A percentile compares a stretch with the other conserved stretches of the same genome.
These are phyloP conservation scores for Festucalex cinctus DNA, from an alignment of 2,113 vertebrate genomes.

Conservation along the genomic window DNA sequence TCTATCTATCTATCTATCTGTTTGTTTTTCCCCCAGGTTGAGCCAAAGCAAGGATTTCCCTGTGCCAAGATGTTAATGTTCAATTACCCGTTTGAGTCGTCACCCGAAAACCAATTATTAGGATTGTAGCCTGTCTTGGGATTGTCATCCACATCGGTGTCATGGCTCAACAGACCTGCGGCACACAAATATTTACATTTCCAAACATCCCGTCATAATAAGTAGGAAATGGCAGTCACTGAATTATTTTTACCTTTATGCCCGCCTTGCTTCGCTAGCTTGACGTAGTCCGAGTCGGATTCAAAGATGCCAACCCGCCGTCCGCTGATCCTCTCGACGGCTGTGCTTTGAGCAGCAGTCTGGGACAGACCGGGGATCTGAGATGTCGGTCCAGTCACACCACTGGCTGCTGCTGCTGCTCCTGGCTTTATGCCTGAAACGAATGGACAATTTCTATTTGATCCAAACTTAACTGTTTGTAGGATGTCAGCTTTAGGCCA, in stretches of 20 bases:
- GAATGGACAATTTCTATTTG: not conserved
- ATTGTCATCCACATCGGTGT: constrained; percentile 30
- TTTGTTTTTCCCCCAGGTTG: not conserved
- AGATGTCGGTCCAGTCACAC: constrained; percentile 62
- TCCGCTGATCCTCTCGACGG: constrained; percentile 60
- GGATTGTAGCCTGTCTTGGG: constrained; percentile 34
- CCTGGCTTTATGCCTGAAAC: constrained; percentile 62
- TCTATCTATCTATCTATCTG: too few relatives aligned
- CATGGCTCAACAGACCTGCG: constrained; percentile 72
- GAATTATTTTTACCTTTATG: constrained; percentile 62
- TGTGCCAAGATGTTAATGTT: not conserved
- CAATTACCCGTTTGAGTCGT: constrained; percentile 49
- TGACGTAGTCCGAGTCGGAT: constrained; percentile 74
- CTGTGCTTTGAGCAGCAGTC: constrained; percentile 36
- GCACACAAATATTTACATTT: not conserved
- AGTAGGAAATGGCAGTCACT: not conserved
- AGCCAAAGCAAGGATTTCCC: not conserved
- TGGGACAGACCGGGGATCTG: constrained; percentile 77
- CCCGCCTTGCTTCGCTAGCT: constrained; percentile 76
- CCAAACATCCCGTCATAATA: not conserved
- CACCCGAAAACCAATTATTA: constrained; percentile 55
- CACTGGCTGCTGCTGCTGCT: constrained; percentile 18
- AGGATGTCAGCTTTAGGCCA: not conserved
- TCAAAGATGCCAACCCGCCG: constrained; percentile 72
- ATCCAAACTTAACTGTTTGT: not conserved